Evolutionary conservation across 2,797 vertebrate species (phyloP), one percentile per base, ranked within the genome.

Genomic region (Fistularia tabacaria): DNA sequence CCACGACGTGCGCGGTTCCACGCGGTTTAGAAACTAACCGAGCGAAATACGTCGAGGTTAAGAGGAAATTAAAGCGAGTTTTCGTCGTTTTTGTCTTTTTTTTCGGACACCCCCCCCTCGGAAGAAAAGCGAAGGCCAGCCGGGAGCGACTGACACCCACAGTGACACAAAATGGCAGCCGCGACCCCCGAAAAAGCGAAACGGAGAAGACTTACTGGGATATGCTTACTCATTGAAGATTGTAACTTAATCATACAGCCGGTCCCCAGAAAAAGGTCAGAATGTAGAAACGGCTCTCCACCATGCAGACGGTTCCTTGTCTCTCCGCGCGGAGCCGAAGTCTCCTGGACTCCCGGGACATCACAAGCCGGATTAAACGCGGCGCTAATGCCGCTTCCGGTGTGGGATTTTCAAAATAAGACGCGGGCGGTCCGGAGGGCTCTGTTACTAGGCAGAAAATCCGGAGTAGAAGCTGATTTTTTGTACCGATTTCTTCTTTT

Each of bases 171-270:
- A 58, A 77, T 57, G 76, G 68, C 57, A 63, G 8, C 7, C 10
- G 25, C 25, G 25, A 2, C 25, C 25, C 25, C 51, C 41, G 40
- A 7, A 8, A 13, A 6, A 1, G 9, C 9, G 13, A n/a, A 42
- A 51, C 8, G 4, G 5, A 45, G 6, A 3, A 38, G 82, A 98
- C 95, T 98, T 93, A 98, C 95, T 94, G 94, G 95, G 92, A 94
- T 95, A 94, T 95, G 96, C 92, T 94, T 98, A 97, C 94, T 98
- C 95, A 98, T 98, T 98, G 96, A 98, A 97, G 94, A 97, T 92
- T 95, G 94, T 96, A 95, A 92, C 93, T 94, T 95, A 93, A 97
- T 95, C 95, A 97, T 97, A 94, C 93, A 94, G 95, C 93, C 94
- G 93, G 92, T 94, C 90, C 92, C 85, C 89, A 93, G 90, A 89